Evolutionary conservation across 2,888 invertebrate genomes (phyloP).

Genomic region (Incurvaria masculella): DNA sequence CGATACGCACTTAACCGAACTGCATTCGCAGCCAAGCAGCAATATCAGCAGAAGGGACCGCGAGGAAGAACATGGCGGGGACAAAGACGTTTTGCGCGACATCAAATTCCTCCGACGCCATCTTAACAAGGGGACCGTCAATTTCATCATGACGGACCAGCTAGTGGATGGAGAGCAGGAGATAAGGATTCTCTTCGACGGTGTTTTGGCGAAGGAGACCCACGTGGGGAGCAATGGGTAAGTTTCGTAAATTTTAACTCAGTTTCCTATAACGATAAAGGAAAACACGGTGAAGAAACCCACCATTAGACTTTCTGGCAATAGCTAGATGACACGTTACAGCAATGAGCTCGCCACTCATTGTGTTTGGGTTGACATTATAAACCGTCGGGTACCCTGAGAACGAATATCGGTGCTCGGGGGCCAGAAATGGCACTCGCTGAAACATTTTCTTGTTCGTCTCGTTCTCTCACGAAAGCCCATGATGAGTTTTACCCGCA

Average conservation of each 20-base stretch:
- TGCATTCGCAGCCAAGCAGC: neutral
- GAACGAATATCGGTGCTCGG: too few relatives aligned
- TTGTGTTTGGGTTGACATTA: too few relatives aligned
- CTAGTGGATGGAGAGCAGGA: slow-evolving; percentile 70
- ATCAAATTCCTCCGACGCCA: slow-evolving; percentile 40
- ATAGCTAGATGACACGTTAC: too few relatives aligned
- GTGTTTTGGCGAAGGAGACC: slow-evolving; percentile 66
- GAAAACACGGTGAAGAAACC: neutral
- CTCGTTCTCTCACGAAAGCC: too few relatives aligned
- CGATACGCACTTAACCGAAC: neutral
- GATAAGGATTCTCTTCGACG: slow-evolving; percentile 59
- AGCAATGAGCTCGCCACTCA: too few relatives aligned
- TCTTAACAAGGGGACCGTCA: slow-evolving; percentile 43
- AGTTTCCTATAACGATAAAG: neutral
- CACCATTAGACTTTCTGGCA: too few relatives aligned
- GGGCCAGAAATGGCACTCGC: too few relatives aligned
- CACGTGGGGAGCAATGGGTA: slow-evolving; percentile 54
- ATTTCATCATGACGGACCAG: slow-evolving; percentile 64
- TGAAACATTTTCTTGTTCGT: too few relatives aligned
- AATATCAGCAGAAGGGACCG: too few relatives aligned
- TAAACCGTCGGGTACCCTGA: too few relatives aligned
- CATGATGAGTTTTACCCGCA: too few relatives aligned
- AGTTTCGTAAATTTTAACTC: slow-evolving; percentile 22
- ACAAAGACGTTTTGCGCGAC: slow-evolving; percentile 31
- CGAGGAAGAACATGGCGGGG: too few relatives aligned